Evolutionary conservation across 2,797 vertebrate genomes (phyloP), one percentile per base, ranked within the genome.

Genomic region (Crocidura indochinensis): DNA sequence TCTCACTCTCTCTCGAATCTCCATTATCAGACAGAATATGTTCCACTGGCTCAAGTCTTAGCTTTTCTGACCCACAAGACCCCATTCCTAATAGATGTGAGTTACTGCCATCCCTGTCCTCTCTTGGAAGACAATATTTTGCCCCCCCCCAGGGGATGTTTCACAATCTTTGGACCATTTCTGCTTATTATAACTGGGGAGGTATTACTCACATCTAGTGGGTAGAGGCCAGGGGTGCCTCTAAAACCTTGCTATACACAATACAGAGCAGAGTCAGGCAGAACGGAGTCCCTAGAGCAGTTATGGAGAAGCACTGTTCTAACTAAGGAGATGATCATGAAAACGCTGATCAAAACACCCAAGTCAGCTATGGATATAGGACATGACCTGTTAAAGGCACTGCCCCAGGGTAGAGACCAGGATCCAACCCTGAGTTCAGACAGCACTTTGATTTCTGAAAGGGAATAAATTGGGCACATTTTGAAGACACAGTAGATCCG

Each of bases 21-120:
- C 27, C n/a, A 38, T 87, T 38, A 76, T 9, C 64, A 80, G 62
- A 68, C 17, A 86, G 78, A 64, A 60, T 8, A 91, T 51, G 22
- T n/a, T 24, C 17, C 24, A 10, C 20, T 47, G 38, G 9, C 77
- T 12, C 51, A 27, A 73, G 24, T 22, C 6, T 14, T 65, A 74
- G 60, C 75, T 9, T 75, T 84, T 53, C 7, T 31, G 71, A 24
- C 19, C 29, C 9, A 2, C 27, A 10, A 65, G 22, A 2, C 46
- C 24, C 1, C 14, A 71, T 27, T 94, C 17, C 6, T 27, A 8
- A 69, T 5, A 67, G 44, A 1, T 11, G 6, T 5, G 5, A 53
- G n/a, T 1, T 14, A 87, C 60, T 38, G 10, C 15, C 51, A 77
- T 1, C 7, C 46, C n/a, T 1, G 4, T 56, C 91, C 64, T 93